phyloP scores from a whole-genome alignment of 2,888 invertebrate genomes.

The Pimpla rufipes region DNA sequence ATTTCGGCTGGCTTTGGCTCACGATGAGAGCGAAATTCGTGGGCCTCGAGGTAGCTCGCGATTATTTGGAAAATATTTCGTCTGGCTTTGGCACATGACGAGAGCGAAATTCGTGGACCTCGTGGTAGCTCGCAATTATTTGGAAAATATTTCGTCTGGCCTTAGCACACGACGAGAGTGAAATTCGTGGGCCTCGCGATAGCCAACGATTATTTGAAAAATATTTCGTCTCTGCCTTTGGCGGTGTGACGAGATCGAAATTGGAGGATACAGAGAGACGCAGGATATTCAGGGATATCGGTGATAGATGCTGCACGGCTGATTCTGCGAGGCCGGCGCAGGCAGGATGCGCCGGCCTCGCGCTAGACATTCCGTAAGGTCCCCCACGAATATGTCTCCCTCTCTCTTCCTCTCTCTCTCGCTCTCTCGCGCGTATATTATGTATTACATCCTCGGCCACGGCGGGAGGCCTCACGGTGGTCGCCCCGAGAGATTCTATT shows the following conservation, averaged over 20 bases:
- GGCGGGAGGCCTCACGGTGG: conserved; percentile 65
- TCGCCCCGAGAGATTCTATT: conserved; percentile 56
- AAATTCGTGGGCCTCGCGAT: no score
- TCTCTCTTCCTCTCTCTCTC: not conserved
- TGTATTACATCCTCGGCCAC: conserved; percentile 70
- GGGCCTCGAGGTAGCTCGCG: not conserved
- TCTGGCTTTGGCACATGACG: no score
- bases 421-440: conserved; percentile 59
- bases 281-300: conserved; percentile 12
- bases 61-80: not conserved
- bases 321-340: conserved; percentile 50
- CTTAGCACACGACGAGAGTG: no score
- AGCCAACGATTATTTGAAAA: no score
- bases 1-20: no score
- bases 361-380: conserved; percentile 63
- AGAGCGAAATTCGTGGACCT: no score
- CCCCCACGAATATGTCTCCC: conserved; percentile 63
- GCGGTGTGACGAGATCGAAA: not conserved
- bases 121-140: no score
- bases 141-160: no score
- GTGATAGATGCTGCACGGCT: conserved; percentile 39
- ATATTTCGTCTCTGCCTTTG: not conserved
- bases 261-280: conserved; percentile 11
- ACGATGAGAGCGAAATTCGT: no score
- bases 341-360: conserved; percentile 27